These are phyloP conservation scores for Mustela lutreola DNA, from an alignment of 2,113 vertebrate genomes.

Conservation along the genomic window DNA sequence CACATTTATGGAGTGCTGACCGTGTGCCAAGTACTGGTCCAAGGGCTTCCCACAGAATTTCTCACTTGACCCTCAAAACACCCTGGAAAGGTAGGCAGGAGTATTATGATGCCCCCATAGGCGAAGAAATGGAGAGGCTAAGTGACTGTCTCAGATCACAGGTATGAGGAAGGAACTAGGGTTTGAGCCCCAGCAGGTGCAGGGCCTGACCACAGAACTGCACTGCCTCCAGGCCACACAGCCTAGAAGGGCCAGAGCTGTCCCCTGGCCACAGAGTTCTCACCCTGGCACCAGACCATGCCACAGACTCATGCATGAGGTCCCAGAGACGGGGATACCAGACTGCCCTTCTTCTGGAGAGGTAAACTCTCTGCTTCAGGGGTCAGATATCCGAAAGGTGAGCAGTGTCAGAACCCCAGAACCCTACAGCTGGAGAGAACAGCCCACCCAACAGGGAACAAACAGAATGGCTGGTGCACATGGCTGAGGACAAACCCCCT, in stretches of 20 bases:
- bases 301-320: fast-evolving
- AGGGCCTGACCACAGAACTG: not conserved
- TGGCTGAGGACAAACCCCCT: not conserved
- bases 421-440: not conserved
- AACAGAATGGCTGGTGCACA: not conserved
- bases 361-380: not conserved
- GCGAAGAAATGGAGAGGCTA: not conserved
- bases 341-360: not conserved
- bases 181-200: not conserved
- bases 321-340: not conserved
- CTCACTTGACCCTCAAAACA: not conserved
- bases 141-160: not conserved
- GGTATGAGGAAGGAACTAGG: not conserved
- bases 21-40: not conserved
- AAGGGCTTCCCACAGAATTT: not conserved
- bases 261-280: not conserved
- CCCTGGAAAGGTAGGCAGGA: not conserved
- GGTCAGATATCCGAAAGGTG: not conserved
- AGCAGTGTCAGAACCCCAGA: not conserved
- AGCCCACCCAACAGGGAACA: not conserved
- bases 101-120: not conserved
- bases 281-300: not conserved
- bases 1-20: conserved; percentile 15
- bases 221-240: not conserved
- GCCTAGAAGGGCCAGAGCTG: not conserved